Percentiles rank a stretch among this genome's conserved stretches.
phyloP scores from a whole-genome alignment of 2,113 vertebrate genomes.

The Synodontis membranacea region DNA sequence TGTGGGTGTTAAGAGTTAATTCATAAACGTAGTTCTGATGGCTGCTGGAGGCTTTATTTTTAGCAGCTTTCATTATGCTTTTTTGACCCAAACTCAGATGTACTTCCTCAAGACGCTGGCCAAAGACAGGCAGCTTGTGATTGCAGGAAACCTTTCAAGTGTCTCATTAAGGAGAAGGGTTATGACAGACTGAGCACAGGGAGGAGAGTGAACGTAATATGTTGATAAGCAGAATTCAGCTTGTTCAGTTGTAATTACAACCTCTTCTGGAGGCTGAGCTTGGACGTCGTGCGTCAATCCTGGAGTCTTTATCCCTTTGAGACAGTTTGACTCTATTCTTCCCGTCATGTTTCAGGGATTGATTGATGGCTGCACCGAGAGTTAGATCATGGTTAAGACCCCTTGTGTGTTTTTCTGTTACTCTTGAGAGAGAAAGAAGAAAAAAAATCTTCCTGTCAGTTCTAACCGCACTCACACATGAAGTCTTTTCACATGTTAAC shows the following conservation, averaged over 20 bases:
- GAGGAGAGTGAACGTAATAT: conserved; percentile 56
- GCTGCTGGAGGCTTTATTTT: conserved; percentile 65
- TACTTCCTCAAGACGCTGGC: conserved; percentile 59
- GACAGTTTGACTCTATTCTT: conserved; percentile 25
- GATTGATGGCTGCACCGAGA: conserved; percentile 47
- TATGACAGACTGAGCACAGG: conserved; percentile 64
- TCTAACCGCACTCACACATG: conserved; percentile 56
- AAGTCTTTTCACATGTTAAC: conserved; percentile 58
- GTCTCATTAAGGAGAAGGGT: conserved; percentile 70
- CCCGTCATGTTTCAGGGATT: conserved; percentile 23
- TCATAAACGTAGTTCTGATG: conserved; percentile 64
- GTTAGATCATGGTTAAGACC: conserved; percentile 40
- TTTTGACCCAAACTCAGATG: conserved; percentile 53
- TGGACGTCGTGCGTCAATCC: conserved; percentile 25
- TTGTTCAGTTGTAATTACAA: conserved; percentile 62
- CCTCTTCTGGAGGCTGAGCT: conserved; percentile 43
- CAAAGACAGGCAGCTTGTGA: conserved; percentile 62
- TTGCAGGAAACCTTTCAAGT: conserved; percentile 72
- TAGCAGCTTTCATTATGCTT: conserved; percentile 70
- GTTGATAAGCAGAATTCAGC: conserved; percentile 54
- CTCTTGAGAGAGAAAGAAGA: conserved; percentile 21
- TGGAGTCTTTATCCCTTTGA: not conserved
- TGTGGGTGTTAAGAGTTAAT: conserved; percentile 62
- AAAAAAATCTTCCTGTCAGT: conserved; percentile 40
- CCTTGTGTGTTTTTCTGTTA: conserved; percentile 30